Base-by-base conservation (phyloP, 2,888 invertebrate genomes). In the Synergus itoensis region DNA sequence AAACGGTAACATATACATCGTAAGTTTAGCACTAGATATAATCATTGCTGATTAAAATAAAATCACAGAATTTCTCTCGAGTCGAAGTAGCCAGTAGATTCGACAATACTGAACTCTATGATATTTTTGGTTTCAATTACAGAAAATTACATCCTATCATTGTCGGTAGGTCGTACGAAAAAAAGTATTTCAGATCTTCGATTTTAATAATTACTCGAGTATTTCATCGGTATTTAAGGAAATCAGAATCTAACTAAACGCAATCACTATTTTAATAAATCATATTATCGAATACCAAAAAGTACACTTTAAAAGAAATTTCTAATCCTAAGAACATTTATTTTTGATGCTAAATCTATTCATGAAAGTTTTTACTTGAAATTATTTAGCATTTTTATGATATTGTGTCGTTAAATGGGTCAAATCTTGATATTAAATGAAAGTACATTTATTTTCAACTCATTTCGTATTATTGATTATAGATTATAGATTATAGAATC, bases 21-120 rank as follows among this genome's bases (percentile, higher is more conserved):
- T 48, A 73, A 36, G 53, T 73, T 73, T 53, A 73, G 73, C n/a
- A n/a, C 73, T 69, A 28, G 14, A 28, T 48, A 8, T 14, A 45
- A n/a, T 36, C 36, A 36, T 28, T 73, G 36, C n/a, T 73, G 41
- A 16, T 73, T 53, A 53, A 53, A 9, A n/a, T 73, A 73, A 73
- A 73, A 73, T 73, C 73, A 73, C 77, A 77, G 64, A 77, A 77
- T 77, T 45, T 62, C 62, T 62, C 62, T 60, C 40, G 53, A 73
- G 73, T 73, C 73, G n/a, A 41, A 65, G n/a, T 4, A 40, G 53
- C 73, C 28, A 73, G 53, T 36, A 73, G 73, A n/a, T 40, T 73
- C 73, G n/a, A 53, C 36, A 53, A 73, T 73, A 53, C 73, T 73
- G n/a, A 73, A 73, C 73, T 73, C 73, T 48, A 73, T 73, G 48